Percentiles rank a stretch among this genome's conserved stretches.
phyloP scores from a whole-genome alignment of 2,888 invertebrate species.

The Macrophya alboannulata region DNA sequence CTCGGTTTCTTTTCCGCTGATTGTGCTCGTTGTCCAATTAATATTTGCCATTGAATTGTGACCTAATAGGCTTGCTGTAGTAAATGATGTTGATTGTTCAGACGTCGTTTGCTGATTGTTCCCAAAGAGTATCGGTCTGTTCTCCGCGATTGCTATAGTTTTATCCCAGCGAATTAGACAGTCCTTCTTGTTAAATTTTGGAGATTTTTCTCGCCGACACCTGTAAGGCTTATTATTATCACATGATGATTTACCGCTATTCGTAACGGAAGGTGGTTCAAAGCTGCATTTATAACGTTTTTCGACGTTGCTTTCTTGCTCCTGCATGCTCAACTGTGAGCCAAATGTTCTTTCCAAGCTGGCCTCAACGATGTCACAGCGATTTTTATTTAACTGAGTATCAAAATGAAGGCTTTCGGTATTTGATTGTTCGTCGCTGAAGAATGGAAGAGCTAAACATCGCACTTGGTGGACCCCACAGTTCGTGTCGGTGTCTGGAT shows the following conservation, averaged over 20 bases:
- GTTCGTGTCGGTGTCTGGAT: neutral
- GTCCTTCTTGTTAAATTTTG: constrained; percentile 41
- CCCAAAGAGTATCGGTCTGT: neutral
- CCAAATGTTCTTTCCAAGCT: constrained; percentile 65
- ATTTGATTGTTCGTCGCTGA: constrained; percentile 15
- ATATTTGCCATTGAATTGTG: constrained; percentile 21
- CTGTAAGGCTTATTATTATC: neutral
- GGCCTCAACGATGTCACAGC: neutral
- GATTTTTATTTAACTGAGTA: constrained; percentile 2
- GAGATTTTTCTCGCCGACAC: constrained; percentile 43
- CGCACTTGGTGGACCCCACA: neutral
- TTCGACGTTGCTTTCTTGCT: constrained; percentile 71
- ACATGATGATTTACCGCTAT: neutral
- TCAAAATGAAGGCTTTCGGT: neutral
- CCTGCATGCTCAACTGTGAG: constrained; percentile 73
- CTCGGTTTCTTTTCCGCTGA: constrained; percentile 44
- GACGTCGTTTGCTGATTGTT: neutral
- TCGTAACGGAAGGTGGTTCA: constrained; percentile 50
- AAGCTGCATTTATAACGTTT: constrained; percentile 75
- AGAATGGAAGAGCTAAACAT: neutral
- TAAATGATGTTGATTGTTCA: neutral
- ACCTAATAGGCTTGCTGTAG: neutral
- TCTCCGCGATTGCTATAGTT: neutral
- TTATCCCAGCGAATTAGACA: constrained; percentile 23
- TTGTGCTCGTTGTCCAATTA: constrained; percentile 49